Conservation (phyloP, 2,888 invertebrate genomes). For the Ormyrus thymus region DNA sequence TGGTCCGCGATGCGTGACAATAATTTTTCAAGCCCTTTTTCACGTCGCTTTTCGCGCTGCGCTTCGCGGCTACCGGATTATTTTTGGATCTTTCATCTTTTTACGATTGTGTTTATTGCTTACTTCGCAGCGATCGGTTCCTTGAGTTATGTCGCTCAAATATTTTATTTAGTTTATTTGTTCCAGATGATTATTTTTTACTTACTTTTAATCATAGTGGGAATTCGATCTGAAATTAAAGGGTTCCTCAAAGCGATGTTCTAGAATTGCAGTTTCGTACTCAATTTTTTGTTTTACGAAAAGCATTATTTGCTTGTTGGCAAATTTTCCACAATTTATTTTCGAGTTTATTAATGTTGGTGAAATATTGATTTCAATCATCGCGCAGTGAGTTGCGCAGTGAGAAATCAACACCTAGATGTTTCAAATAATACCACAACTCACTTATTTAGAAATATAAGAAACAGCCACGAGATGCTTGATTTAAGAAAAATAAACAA, state of each 20-base stretch:
- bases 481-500: constrained; percentile 49
- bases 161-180: background rate
- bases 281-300: background rate
- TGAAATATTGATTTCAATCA: background rate
- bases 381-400: background rate
- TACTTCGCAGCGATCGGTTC: background rate
- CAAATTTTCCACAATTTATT: constrained; percentile 14
- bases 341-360: constrained; percentile 12
- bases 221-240: too few relatives aligned
- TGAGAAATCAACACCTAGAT: constrained; percentile 37
- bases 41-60: background rate
- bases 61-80: constrained; percentile 6
- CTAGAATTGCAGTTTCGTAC: background rate
- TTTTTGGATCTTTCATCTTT: constrained; percentile 52
- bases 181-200: background rate
- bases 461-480: background rate
- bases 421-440: constrained; percentile 35
- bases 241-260: too few relatives aligned
- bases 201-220: too few relatives aligned
- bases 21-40: constrained; percentile 17
- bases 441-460: constrained; percentile 6
- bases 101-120: constrained; percentile 39
- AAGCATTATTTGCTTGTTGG: too few relatives aligned
- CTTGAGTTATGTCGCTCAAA: too few relatives aligned
- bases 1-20: constrained; percentile 32